Base-by-base conservation (phyloP, 2,888 invertebrate species). In the Andrena chrysosceles region DNA sequence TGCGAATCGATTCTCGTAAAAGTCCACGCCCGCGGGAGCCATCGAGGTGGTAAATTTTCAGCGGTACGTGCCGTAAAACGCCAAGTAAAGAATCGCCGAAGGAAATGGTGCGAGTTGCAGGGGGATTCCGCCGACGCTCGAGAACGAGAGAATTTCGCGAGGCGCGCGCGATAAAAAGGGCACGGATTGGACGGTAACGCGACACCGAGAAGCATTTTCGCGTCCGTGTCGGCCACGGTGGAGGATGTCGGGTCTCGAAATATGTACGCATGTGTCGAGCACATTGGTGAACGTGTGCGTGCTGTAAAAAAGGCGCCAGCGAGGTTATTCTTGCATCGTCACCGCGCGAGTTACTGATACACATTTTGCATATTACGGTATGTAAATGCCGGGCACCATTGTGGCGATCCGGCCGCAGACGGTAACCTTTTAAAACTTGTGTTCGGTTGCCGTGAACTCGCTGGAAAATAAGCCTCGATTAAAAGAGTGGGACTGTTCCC, bases 311-410 rank as follows among this genome's bases (percentile, higher is more conserved):
- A 81, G 68, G 26, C 35, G 59, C 29, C 63, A 29, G 68, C 42
- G 59, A 31, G 49, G 76, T 72, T 87, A 85, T 87, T 87, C 81
- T 85, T 79, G 87, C 85, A 75, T 77, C 88, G 87, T 85, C 87
- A 81, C 68, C 59, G 59, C 20, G 60, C 63, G 67, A 80, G 69
- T 75, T 71, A 64, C 67, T 33, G 76, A 83, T 77, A 87, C 75
- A 87, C 73, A 71, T 75, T 83, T 79, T 77, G 76, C 77, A 75
- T 87, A 83, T 76, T 82, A 78, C 69, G 64, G 66, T 78, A 81
- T 85, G 87, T 67, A 81, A 85, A 87, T 66, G 35, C 33, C 35
- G 20, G 42, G 20, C 63, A 49, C 52, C 63, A 71, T 56, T 71
- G 59, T 49, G 62, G 8, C 62, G 33, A 68, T 54, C 48, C 54